These are phyloP conservation scores for Poeciliopsis prolifica DNA, from an alignment of 2,113 vertebrate species.

Conservation along the genomic window DNA sequence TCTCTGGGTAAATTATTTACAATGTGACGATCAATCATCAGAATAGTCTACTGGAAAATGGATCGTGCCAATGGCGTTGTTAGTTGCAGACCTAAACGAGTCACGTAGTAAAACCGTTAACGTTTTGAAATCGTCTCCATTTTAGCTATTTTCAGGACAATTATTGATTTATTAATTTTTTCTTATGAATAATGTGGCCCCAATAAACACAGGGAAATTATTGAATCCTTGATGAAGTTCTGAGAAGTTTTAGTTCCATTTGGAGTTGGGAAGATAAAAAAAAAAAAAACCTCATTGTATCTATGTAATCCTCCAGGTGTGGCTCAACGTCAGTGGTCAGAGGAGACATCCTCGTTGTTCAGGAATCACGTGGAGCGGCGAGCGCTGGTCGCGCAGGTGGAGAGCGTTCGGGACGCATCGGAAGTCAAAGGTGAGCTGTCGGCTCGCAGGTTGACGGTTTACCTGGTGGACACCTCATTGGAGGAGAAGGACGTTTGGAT, in stretches of 20 bases:
- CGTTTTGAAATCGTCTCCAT: neutral
- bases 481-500: slow-evolving; percentile 90
- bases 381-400: slow-evolving; percentile 88
- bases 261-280: too few species aligned
- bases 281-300: neutral
- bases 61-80: too few species aligned
- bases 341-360: slow-evolving; percentile 92
- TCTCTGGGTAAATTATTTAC: neutral
- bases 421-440: slow-evolving; percentile 70
- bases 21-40: too few species aligned
- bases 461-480: slow-evolving; percentile 88
- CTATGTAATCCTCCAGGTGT: slow-evolving; percentile 78
- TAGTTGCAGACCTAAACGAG: too few species aligned
- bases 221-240: too few species aligned
- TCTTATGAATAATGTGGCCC: too few species aligned
- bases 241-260: too few species aligned
- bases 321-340: slow-evolving; percentile 85
- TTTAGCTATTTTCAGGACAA: neutral
- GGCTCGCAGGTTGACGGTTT: slow-evolving; percentile 84
- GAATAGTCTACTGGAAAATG: too few species aligned
- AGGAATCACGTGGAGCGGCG: slow-evolving; percentile 92
- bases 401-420: slow-evolving; percentile 78
- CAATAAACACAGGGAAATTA: too few species aligned
- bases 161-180: too few species aligned
- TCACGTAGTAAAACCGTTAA: neutral